Conservation (phyloP, 2,113 vertebrate species). For the Macaca nemestrina region DNA sequence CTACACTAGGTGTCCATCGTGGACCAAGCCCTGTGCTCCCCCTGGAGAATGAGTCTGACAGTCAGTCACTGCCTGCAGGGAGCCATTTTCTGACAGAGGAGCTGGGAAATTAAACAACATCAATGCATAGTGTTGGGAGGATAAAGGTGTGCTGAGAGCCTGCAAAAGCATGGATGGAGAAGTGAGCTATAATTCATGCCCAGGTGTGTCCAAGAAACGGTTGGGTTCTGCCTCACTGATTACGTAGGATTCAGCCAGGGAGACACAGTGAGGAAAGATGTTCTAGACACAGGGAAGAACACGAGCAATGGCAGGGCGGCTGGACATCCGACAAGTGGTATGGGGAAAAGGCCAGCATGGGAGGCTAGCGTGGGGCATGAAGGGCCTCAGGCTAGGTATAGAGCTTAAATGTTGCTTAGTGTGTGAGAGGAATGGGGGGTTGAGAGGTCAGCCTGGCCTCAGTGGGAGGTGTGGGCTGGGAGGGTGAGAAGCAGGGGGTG, state of each 20-base stretch:
- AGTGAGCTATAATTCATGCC: background rate
- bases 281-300: background rate
- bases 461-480: background rate
- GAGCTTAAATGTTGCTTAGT: background rate
- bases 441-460: background rate
- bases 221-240: background rate
- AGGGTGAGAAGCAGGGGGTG: accelerated
- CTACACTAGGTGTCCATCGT: background rate
- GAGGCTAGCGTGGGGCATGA: background rate
- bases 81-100: background rate
- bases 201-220: background rate
- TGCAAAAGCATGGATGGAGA: background rate
- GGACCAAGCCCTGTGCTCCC: background rate
- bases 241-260: background rate
- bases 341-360: accelerated
- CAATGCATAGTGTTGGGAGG: too few relatives aligned
- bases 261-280: background rate
- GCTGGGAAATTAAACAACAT: background rate
- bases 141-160: background rate
- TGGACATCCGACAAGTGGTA: accelerated
- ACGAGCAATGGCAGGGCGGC: too few relatives aligned
- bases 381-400: background rate
- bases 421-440: background rate
- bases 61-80: background rate
- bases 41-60: background rate